Evolutionary conservation across 2,113 vertebrate genomes (phyloP).

Genomic region (Craseonycteris thonglongyai): DNA sequence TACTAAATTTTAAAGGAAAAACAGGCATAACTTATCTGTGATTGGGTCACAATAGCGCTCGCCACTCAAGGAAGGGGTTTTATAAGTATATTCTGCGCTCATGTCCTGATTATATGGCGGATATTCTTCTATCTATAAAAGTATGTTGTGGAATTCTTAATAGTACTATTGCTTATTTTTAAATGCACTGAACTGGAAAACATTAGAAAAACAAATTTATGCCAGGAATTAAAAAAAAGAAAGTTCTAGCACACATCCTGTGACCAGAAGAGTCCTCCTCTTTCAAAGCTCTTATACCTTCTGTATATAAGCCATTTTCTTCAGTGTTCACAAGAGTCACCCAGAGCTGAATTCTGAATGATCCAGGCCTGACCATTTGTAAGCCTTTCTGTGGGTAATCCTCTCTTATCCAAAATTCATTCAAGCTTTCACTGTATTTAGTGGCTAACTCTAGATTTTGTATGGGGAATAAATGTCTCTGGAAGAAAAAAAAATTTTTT

Average conservation of each 20-base stretch:
- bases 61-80: background rate
- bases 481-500: background rate
- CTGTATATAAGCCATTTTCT: background rate
- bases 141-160: rapidly evolving
- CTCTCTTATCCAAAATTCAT: background rate
- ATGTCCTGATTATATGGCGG: rapidly evolving
- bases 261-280: background rate
- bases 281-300: background rate
- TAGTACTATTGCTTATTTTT: background rate
- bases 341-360: background rate
- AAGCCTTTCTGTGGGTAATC: background rate
- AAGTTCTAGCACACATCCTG: background rate
- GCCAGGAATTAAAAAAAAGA: background rate
- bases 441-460: background rate
- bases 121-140: rapidly evolving
- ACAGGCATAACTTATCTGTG: background rate
- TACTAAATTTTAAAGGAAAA: too few species aligned
- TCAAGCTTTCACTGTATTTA: background rate
- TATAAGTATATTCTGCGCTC: rapidly evolving
- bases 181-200: background rate
- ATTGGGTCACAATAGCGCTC: rapidly evolving
- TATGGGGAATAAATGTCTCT: background rate
- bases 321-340: rapidly evolving
- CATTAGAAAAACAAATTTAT: background rate
- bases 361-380: background rate